A percentile compares a stretch with the other conserved stretches of the same genome.
phyloP scores from a whole-genome alignment of 1,140 invertebrate genomes.

The Apis dorsata region DNA sequence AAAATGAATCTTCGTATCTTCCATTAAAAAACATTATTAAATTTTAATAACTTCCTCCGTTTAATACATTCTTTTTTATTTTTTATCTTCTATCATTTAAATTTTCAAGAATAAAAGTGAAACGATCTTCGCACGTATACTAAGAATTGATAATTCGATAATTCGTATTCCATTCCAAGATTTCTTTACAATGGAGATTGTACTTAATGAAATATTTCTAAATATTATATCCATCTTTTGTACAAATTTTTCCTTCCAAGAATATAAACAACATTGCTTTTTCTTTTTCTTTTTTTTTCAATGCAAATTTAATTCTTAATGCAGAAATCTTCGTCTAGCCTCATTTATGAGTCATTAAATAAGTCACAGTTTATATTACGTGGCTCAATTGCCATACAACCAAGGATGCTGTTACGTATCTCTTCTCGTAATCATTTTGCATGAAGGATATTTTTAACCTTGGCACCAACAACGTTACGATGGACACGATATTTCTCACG shows the following conservation, averaged over 20 bases:
- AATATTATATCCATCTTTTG: neutral
- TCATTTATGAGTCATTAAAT: constrained; percentile 70
- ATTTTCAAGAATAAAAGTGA: neutral
- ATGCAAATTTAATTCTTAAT: constrained; percentile 10
- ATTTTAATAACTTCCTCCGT: constrained; percentile 1
- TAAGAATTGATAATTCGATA: neutral
- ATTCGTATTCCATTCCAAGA: neutral
- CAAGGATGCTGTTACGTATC: constrained; percentile 57
- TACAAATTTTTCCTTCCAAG: too few species aligned
- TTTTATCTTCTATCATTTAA: neutral
- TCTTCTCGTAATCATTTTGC: neutral
- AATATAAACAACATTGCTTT: neutral
- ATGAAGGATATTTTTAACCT: constrained; percentile 59
- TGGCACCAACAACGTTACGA: constrained; percentile 58
- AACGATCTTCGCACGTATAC: neutral
- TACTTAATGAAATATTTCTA: neutral
- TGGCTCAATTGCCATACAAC: constrained; percentile 43
- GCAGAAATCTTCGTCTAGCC: constrained; percentile 39
- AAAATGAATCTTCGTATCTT: neutral
- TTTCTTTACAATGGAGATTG: neutral
- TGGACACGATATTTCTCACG: constrained; percentile 65
- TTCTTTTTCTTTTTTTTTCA: too few species aligned
- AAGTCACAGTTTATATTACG: constrained; percentile 57
- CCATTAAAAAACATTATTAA: neutral
- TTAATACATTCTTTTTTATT: neutral